These are phyloP conservation scores for Perognathus longimembris DNA, from an alignment of 2,113 vertebrate species.

Conservation along the genomic window DNA sequence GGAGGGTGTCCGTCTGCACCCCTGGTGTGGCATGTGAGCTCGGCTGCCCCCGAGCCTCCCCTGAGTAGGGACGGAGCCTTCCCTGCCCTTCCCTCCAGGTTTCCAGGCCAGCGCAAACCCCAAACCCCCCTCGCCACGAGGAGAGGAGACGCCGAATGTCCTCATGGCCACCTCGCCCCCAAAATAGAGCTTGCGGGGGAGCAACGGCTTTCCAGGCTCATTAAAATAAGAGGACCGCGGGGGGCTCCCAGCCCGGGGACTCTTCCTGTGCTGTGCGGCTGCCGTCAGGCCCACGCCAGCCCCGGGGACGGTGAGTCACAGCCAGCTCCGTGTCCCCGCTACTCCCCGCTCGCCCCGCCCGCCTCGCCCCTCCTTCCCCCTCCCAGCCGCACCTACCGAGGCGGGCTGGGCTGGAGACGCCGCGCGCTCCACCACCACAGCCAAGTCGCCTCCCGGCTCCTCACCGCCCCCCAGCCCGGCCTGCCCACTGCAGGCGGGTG, in stretches of 20 bases:
- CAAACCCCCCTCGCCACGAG: accelerated
- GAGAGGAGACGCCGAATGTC: not conserved
- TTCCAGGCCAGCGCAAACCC: not conserved
- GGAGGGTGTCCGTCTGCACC: too few relatives aligned
- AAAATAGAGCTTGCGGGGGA: not conserved
- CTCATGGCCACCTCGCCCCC: not conserved
- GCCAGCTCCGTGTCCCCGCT: not conserved
- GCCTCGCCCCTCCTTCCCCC: not conserved
- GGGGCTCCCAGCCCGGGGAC: not conserved
- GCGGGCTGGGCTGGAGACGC: not conserved
- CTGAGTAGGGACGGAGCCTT: not conserved
- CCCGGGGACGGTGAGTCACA: not conserved
- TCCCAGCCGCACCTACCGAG: not conserved
- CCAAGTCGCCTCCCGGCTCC: too few relatives aligned
- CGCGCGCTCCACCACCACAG: too few relatives aligned
- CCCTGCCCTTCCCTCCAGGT: not conserved
- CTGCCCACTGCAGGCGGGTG: not conserved
- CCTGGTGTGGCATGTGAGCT: not conserved
- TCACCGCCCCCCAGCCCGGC: too few relatives aligned
- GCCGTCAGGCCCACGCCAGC: not conserved
- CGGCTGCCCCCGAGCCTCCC: not conserved
- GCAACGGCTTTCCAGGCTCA: not conserved
- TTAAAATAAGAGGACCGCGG: not conserved
- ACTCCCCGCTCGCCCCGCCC: not conserved
- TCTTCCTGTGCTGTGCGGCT: not conserved